Evolutionary conservation across 1,140 invertebrate species (phyloP), one percentile per base, ranked within the genome.

Genomic region (Drosophila nigrodunni): DNA sequence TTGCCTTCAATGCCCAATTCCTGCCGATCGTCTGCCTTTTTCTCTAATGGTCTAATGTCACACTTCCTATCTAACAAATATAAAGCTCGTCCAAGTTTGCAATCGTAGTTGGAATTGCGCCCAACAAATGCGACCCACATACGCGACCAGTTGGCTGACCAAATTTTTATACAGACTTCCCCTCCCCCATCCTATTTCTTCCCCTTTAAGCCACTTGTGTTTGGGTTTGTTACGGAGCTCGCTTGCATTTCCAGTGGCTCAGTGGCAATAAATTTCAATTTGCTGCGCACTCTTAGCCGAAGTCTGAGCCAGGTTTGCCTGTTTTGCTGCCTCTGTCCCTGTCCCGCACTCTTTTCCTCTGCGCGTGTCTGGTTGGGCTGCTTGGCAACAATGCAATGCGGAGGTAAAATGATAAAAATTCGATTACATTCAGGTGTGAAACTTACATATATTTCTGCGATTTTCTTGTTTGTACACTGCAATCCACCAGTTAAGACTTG

Each of bases 391-490:
- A 89, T 85, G 85, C 86, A 85, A 89, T 81, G 80, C 80, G 85
- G 80, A 90, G 85, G 74, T 85, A 89, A 89, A 83, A 88, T 88
- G 83, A 88, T 88, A 88, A 88, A 88, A 88, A 88, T 83, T 88
- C 86, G 85, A 88, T 89, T 89, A 88, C 85, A 89, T 88, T 88
- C 86, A 88, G 85, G 85, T 88, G 85, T 89, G 80, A 88, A 88
- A 88, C 77, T 73, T 88, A 88, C 85, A 85, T 80, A 80, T 78
- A 88, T 75, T 57, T 77, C 85, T 69, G 74, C 85, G 77, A 83
- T 88, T 89, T 88, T 73, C 80, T 82, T 77, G 79, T 79, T 89
- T 80, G 77, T 79, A 61, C 85, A 49, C 83, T 80, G 74, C 85
- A 60, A 68, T 37, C 46, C 21, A 5, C 44, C 15, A 49, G 25